These are phyloP conservation scores for Stictocephala bisonia DNA, from an alignment of 2,888 invertebrate genomes.

Conservation along the genomic window DNA sequence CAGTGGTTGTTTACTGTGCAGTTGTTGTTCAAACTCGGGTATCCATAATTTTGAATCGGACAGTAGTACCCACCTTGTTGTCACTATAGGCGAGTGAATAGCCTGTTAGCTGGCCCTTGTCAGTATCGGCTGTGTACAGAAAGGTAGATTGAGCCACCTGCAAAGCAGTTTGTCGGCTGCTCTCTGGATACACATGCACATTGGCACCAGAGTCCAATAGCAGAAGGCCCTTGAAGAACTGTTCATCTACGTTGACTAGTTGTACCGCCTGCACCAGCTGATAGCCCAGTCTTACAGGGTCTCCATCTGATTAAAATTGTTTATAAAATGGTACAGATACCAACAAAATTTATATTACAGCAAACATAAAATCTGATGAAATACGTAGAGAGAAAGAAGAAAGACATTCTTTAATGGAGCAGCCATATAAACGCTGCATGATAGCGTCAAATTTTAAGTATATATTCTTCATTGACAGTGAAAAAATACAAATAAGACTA, in stretches of 20 bases:
- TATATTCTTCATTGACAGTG: no score
- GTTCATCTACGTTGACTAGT: slow-evolving; percentile 75
- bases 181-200: slow-evolving; percentile 76
- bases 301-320: slow-evolving; percentile 62
- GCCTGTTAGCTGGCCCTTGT: slow-evolving; percentile 72
- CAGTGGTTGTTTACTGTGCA: no score
- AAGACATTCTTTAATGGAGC: no score
- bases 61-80: no score
- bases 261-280: slow-evolving; percentile 80
- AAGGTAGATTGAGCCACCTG: slow-evolving; percentile 70
- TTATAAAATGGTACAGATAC: background rate
- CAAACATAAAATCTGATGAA: no score
- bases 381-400: no score
- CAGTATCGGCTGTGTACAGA: slow-evolving; percentile 73
- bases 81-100: no score
- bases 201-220: slow-evolving; percentile 75
- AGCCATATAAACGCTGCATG: no score
- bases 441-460: no score
- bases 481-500: no score
- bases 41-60: no score
- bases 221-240: slow-evolving; percentile 82
- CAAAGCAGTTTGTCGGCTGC: slow-evolving; percentile 67
- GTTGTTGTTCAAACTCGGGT: no score
- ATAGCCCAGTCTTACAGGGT: slow-evolving; percentile 70
- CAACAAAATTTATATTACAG: background rate